Evolutionary conservation across 2,113 vertebrate genomes (phyloP).

Genomic region (Lipotes vexillifer): DNA sequence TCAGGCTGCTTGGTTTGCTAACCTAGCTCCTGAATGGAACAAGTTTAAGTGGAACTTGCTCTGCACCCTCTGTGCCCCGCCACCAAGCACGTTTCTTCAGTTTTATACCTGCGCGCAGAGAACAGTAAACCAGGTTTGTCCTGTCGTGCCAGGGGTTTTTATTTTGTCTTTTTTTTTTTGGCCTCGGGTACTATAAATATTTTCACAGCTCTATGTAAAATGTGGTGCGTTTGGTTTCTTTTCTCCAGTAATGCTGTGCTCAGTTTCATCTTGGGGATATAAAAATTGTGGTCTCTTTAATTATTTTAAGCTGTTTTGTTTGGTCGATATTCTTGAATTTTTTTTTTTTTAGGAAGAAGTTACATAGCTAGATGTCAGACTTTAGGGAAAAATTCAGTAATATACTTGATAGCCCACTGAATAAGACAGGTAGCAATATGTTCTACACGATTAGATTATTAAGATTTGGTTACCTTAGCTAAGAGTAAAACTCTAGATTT

Average conservation of each 20-base stretch:
- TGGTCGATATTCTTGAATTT: not conserved
- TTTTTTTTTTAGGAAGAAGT: not conserved
- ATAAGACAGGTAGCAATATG: not conserved
- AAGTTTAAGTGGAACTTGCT: not conserved
- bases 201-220: not conserved
- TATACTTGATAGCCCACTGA: not conserved
- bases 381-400: not conserved
- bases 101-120: not conserved
- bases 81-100: not conserved
- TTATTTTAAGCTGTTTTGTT: not conserved
- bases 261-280: not conserved
- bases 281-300: not conserved
- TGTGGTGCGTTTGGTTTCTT: not conserved
- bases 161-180: not conserved
- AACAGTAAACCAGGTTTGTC: not conserved
- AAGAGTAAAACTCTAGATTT: not conserved
- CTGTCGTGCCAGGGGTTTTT: not conserved
- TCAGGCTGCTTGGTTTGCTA: not conserved
- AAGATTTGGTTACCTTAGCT: constrained; percentile 7
- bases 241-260: not conserved
- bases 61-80: not conserved
- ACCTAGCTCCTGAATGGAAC: not conserved
- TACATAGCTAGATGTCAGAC: not conserved
- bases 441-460: not conserved
- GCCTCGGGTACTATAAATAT: not conserved